phyloP scores from a whole-genome alignment of 2,888 invertebrate species.

The Cetonia aurata region DNA sequence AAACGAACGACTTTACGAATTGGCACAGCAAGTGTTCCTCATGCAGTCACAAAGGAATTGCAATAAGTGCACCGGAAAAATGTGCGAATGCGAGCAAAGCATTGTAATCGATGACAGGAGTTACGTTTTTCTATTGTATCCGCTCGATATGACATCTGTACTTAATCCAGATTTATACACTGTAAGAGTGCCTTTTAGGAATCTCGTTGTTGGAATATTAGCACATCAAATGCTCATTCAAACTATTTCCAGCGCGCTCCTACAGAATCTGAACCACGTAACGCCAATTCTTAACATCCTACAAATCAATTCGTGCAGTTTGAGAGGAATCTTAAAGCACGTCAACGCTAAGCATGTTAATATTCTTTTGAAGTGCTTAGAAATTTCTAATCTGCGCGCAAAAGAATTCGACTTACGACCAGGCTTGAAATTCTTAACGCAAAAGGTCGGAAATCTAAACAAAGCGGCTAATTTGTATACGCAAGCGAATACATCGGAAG shows the following conservation, averaged over 20 bases:
- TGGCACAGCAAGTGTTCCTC: constrained; percentile 90
- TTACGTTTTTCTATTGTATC: constrained; percentile 89
- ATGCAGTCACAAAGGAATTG: constrained; percentile 67
- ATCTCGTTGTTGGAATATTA: constrained; percentile 87
- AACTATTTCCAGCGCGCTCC: constrained; percentile 87
- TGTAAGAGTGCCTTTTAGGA: constrained; percentile 88
- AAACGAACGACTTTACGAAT: constrained; percentile 85
- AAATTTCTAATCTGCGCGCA: constrained; percentile 85
- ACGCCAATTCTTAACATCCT: constrained; percentile 65
- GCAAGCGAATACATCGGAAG: constrained; percentile 93
- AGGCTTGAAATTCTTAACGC: constrained; percentile 92
- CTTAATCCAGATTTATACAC: constrained; percentile 83
- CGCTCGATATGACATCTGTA: constrained; percentile 78
- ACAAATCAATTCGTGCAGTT: constrained; percentile 64
- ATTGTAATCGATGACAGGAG: constrained; percentile 84
- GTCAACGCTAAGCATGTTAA: constrained; percentile 75
- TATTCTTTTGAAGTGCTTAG: constrained; percentile 81
- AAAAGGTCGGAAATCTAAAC: constrained; percentile 90
- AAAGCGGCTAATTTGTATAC: constrained; percentile 92
- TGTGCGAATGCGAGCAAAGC: constrained; percentile 66
- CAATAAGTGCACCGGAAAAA: constrained; percentile 61
- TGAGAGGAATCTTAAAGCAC: constrained; percentile 63
- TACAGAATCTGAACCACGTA: constrained; percentile 72
- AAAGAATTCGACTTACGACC: constrained; percentile 91
- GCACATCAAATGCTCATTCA: constrained; percentile 95